Evolutionary conservation across 2,888 invertebrate species (phyloP), one percentile per base, ranked within the genome.

Genomic region (Trileptium ribeirensis): DNA sequence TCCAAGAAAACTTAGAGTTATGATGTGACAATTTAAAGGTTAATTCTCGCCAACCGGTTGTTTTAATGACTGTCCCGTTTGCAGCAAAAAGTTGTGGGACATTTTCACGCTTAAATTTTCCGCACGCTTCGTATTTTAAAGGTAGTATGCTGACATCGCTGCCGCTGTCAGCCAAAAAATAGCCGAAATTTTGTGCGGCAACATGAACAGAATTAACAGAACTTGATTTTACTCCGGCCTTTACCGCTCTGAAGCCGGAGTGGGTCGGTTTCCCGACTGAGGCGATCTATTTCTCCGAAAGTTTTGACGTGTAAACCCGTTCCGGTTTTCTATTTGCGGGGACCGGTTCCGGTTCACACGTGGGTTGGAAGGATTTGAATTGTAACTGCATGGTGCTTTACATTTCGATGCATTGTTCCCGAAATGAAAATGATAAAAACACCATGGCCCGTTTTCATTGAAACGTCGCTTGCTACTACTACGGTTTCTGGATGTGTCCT

Each of bases 111-210:
- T 8, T 24, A 51, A 51, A 15, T 51, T 51, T 24, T 15, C 8
- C 8, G 24, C 51, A 15, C 8, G 8, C 8, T 51, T 51, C 24
- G 24, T 51, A 51, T 51, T 51, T 51, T 24, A 51, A 51, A 15
- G 51, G 74, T 31, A 70, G 19, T 15, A 70, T 34, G n/a, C 74
- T 70, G 74, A 31, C 33, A 31, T 70, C 37, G 74, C 74, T 70
- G 33, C 74, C 74, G 33, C 34, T 70, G 74, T 70, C 74, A 31
- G 37, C 37, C 37, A 70, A 70, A 70, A 70, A 70, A 34, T 70
- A 19, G 19, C 37, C 74, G n/a, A 70, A 34, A 36, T 31, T 31
- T 15, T 8, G 33, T 31, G 74, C 74, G 37, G 74, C 34, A 15
- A 70, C 31, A 19, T 70, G 8, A 31, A 70, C 74, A 19, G 74